A percentile compares a stretch with the other conserved stretches of the same genome.
Conservation (phyloP, 2,888 invertebrate genomes). For the Idaea dimidiata region DNA sequence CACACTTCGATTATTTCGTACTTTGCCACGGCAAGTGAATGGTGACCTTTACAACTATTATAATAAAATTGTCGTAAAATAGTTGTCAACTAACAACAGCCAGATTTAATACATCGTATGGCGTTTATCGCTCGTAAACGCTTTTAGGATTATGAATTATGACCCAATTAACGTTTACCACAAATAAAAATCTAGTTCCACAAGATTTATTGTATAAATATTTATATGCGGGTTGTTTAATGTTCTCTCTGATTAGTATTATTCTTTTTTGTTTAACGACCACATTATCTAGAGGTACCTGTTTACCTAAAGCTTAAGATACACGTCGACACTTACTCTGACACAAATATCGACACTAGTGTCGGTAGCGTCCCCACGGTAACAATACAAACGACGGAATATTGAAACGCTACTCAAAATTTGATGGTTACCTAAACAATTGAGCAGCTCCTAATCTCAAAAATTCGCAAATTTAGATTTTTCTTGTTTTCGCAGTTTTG, state of each 20-base stretch:
- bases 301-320: too few relatives aligned
- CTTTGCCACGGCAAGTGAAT: conserved; percentile 12
- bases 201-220: conserved; percentile 31
- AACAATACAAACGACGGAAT: too few relatives aligned
- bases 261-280: conserved; percentile 13
- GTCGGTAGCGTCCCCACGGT: too few relatives aligned
- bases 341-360: too few relatives aligned
- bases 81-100: conserved; percentile 31
- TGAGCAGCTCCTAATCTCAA: too few relatives aligned
- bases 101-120: conserved; percentile 27
- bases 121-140: conserved; percentile 31
- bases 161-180: conserved; percentile 28
- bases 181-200: conserved; percentile 27
- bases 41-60: conserved; percentile 28
- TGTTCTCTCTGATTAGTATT: conserved; percentile 24
- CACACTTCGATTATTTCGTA: not conserved
- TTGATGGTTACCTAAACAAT: too few relatives aligned
- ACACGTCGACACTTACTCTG: too few relatives aligned
- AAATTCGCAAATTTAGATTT: too few relatives aligned
- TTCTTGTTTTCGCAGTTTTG: too few relatives aligned
- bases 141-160: conserved; percentile 30
- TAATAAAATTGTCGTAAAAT: conserved; percentile 33
- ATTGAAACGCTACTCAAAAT: too few relatives aligned
- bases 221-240: conserved; percentile 27
- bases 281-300: conserved; percentile 11